A percentile compares a stretch with the other conserved stretches of the same genome.
These are phyloP conservation scores for Stenchaetothrips biformis DNA, from an alignment of 2,888 invertebrate species.

Conservation along the genomic window DNA sequence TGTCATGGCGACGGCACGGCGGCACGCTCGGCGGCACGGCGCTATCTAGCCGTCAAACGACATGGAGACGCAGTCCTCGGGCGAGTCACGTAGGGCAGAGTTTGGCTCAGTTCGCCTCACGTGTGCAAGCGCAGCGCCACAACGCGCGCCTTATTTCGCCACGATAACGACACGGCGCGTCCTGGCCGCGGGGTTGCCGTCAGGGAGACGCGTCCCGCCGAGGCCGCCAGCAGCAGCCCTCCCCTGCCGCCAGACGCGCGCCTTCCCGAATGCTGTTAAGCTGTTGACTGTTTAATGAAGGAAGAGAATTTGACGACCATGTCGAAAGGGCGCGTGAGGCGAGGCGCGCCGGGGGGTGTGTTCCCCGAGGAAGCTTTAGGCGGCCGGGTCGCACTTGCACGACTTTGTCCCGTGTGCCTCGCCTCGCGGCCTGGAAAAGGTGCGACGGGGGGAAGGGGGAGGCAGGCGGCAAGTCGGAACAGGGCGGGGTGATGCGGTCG, in stretches of 20 bases:
- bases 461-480: background rate
- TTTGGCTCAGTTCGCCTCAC: too few relatives aligned
- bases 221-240: background rate
- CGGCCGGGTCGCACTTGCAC: background rate
- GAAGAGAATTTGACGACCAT: conserved; percentile 22
- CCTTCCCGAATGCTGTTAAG: conserved; percentile 4
- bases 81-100: too few relatives aligned
- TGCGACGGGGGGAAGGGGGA: background rate
- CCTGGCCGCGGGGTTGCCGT: background rate
- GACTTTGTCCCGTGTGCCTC: background rate
- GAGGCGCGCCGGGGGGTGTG: background rate
- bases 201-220: background rate
- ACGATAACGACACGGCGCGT: too few relatives aligned
- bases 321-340: background rate
- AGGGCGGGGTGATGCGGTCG: background rate
- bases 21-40: background rate
- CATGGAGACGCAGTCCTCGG: too few relatives aligned
- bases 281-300: conserved; percentile 22
- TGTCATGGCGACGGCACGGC: conserved; percentile 1
- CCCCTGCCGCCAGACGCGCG: background rate
- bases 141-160: too few relatives aligned
- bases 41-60: background rate
- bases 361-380: background rate
- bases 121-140: too few relatives aligned
- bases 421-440: background rate